Percentiles rank a stretch among this genome's conserved stretches.
Evolutionary conservation across 1,140 invertebrate species (phyloP).

Genomic region (Eumeta japonica): DNA sequence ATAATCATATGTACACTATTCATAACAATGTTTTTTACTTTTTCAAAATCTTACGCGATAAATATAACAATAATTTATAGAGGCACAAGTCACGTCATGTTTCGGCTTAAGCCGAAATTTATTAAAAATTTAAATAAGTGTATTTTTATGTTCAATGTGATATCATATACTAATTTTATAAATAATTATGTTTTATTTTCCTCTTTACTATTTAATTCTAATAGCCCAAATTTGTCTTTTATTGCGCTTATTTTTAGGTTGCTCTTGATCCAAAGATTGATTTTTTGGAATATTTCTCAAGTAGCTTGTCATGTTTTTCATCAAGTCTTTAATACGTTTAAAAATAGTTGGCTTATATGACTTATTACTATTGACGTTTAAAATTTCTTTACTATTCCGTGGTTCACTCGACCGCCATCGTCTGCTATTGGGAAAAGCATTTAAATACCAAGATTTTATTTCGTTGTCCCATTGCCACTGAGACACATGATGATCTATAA

Average conservation of each 20-base stretch:
- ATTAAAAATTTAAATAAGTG: too few relatives aligned
- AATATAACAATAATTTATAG: too few relatives aligned
- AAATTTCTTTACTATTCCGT: constrained; percentile 12
- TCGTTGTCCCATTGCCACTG: constrained; percentile 37
- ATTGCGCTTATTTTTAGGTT: constrained; percentile 24
- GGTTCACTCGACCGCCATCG: constrained; percentile 11
- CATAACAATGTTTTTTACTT: too few relatives aligned
- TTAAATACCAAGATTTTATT: constrained; percentile 29
- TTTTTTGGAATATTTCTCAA: too few relatives aligned
- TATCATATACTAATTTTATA: too few relatives aligned
- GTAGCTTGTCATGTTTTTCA: constrained; percentile 19
- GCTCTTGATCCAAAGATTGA: too few relatives aligned
- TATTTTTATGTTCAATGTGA: too few relatives aligned
- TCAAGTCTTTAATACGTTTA: constrained; percentile 24
- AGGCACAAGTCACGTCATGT: too few relatives aligned
- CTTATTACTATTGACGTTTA: constrained; percentile 3
- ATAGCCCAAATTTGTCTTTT: constrained; percentile 29
- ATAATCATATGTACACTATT: too few relatives aligned
- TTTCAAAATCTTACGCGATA: too few relatives aligned
- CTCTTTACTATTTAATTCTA: constrained; percentile 23
- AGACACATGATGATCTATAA: constrained; percentile 23
- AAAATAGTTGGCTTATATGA: constrained; percentile 18
- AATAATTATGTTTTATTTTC: too few relatives aligned
- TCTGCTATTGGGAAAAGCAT: constrained; percentile 24
- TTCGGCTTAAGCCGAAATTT: too few relatives aligned